A percentile compares a stretch with the other conserved stretches of the same genome.
phyloP scores from a whole-genome alignment of 2,888 invertebrate genomes.

The Meghimatium bilineatum region DNA sequence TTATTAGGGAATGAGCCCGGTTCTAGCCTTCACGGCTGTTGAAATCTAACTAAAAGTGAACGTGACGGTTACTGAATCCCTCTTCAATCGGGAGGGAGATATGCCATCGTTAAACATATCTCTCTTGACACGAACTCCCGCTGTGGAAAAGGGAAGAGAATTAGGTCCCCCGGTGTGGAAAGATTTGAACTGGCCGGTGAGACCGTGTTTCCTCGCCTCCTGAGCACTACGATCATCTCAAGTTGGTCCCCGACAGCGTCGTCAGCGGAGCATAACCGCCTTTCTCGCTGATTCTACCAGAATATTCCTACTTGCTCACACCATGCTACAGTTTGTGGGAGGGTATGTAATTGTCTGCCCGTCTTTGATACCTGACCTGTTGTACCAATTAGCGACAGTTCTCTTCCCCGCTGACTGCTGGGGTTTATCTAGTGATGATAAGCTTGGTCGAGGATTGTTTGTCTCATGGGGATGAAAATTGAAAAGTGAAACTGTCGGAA shows the following conservation, averaged over 20 bases:
- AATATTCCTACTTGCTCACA: not conserved
- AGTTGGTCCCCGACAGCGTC: not conserved
- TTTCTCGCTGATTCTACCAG: not conserved
- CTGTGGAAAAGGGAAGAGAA: not conserved
- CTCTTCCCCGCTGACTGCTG: not conserved
- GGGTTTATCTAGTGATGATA: not conserved
- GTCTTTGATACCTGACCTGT: conserved; percentile 8
- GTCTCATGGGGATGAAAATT: not conserved
- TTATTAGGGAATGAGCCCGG: not conserved
- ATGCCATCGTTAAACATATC: not conserved
- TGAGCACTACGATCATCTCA: not conserved
- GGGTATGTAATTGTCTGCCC: not conserved
- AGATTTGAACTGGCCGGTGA: not conserved
- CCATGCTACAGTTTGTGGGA: not conserved
- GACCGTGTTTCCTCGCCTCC: not conserved
- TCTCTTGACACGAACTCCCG: conserved; percentile 2
- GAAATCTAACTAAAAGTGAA: not conserved
- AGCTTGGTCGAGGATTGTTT: not conserved
- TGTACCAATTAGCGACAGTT: not conserved
- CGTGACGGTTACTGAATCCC: not conserved
- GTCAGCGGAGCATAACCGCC: not conserved
- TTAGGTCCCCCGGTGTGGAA: not conserved
- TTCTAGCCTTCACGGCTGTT: not conserved
- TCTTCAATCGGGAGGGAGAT: not conserved
- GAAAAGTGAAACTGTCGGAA: not conserved